Conservation (phyloP, 2,888 invertebrate genomes). For the Diogma glabrata region DNA sequence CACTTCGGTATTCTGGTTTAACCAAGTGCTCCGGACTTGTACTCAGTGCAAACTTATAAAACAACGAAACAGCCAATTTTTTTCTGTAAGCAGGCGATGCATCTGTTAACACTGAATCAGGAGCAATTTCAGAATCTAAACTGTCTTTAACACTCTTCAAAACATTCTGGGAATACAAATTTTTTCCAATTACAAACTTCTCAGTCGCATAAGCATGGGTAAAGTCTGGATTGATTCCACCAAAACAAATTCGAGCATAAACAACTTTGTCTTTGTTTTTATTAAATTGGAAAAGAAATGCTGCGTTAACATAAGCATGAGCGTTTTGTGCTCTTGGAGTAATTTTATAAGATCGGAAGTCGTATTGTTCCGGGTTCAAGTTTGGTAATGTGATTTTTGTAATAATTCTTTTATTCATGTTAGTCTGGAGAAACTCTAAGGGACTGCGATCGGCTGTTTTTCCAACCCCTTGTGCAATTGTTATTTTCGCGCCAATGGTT, state of each 20-base stretch:
- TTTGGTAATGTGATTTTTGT: constrained; percentile 24
- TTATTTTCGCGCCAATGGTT: constrained; percentile 44
- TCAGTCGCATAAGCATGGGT: constrained; percentile 46
- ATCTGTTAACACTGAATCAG: constrained; percentile 46
- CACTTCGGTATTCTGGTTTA: constrained; percentile 41
- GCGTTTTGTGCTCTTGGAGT: constrained; percentile 62
- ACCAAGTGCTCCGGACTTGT: constrained; percentile 42
- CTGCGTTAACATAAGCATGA: constrained; percentile 64
- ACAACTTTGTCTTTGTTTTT: constrained; percentile 34
- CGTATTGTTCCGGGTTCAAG: constrained; percentile 25
- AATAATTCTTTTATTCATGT: constrained; percentile 38
- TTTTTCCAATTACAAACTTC: constrained; percentile 37
- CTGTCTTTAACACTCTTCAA: constrained; percentile 37
- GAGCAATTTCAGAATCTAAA: constrained; percentile 44
- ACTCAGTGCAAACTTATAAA: constrained; percentile 61
- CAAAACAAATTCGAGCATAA: constrained; percentile 44
- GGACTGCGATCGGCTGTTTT: background rate
- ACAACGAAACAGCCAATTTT: constrained; percentile 56
- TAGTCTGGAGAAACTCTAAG: constrained; percentile 33
- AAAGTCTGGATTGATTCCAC: constrained; percentile 39
- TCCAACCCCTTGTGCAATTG: constrained; percentile 29
- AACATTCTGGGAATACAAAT: constrained; percentile 33
- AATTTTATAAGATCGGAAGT: constrained; percentile 46
- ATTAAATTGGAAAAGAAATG: constrained; percentile 48
- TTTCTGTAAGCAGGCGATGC: constrained; percentile 59